phyloP scores from a whole-genome alignment of 1,140 invertebrate genomes.

The Zaprionus gabonicus region DNA sequence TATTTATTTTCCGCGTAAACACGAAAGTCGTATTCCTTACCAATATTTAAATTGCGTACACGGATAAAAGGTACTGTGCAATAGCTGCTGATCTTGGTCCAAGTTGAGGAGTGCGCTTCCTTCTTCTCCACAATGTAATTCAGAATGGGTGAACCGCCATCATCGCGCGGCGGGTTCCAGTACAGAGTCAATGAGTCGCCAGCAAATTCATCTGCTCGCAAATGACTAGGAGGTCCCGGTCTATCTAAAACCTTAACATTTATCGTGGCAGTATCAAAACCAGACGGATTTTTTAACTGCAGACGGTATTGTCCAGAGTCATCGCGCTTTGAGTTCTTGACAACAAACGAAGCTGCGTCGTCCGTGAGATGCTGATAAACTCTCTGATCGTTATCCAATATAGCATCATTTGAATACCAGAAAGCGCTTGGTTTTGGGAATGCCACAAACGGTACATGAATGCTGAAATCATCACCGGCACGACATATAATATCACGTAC shows the following conservation, averaged over 20 bases:
- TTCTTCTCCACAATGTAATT: constrained; percentile 99
- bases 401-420: constrained; percentile 93
- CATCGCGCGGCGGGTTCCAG: constrained; percentile 98
- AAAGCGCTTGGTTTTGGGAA: constrained; percentile 97
- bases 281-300: constrained; percentile 96
- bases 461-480: constrained; percentile 98
- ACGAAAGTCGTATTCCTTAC: constrained; percentile 97
- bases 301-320: constrained; percentile 97
- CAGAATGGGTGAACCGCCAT: constrained; percentile 97
- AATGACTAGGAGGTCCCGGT: constrained; percentile 94
- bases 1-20: constrained; percentile 99
- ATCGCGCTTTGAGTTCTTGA: constrained; percentile 95
- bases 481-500: constrained; percentile 98
- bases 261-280: constrained; percentile 96
- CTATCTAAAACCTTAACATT: constrained; percentile 97
- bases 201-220: constrained; percentile 96
- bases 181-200: constrained; percentile 97
- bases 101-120: constrained; percentile 91
- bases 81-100: constrained; percentile 96
- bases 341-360: constrained; percentile 95
- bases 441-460: constrained; percentile 97
- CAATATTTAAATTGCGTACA: constrained; percentile 95
- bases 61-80: constrained; percentile 94
- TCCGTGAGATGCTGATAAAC: constrained; percentile 94
- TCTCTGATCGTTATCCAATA: constrained; percentile 91